A percentile compares a stretch with the other conserved stretches of the same genome.
Conservation (phyloP, 2,113 vertebrate genomes). For the Pao palembangensis region DNA sequence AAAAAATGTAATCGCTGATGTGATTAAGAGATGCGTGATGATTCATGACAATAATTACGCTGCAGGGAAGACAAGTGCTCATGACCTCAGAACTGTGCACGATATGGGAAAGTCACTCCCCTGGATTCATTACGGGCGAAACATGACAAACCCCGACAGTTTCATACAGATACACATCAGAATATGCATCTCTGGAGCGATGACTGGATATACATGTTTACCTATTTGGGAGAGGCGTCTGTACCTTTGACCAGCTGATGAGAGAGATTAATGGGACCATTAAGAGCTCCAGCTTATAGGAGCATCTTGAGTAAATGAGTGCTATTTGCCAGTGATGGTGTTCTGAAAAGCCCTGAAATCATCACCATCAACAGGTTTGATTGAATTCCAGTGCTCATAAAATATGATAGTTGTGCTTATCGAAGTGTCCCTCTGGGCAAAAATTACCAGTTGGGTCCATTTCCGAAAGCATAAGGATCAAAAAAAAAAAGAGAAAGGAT, state of each 20-base stretch:
- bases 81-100: conserved; percentile 51
- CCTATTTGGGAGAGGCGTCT: conserved; percentile 13
- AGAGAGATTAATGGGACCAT: conserved; percentile 65
- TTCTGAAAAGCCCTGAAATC: conserved; percentile 46
- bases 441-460: too few species aligned
- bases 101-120: conserved; percentile 38
- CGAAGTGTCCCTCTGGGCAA: conserved; percentile 13
- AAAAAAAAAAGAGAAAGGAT: background rate
- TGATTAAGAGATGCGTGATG: conserved; percentile 63
- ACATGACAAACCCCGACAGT: conserved; percentile 25
- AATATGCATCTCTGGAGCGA: background rate
- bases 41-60: conserved; percentile 69
- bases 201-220: conserved; percentile 18
- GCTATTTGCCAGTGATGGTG: conserved; percentile 37
- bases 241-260: conserved; percentile 46
- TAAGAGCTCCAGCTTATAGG: conserved; percentile 65
- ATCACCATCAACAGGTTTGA: conserved; percentile 39
- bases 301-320: conserved; percentile 56
- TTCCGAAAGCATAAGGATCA: too few species aligned
- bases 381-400: conserved; percentile 24
- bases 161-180: conserved; percentile 22
- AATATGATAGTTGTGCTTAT: conserved; percentile 18
- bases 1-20: conserved; percentile 63
- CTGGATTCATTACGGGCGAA: conserved; percentile 58
- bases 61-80: conserved; percentile 43